Conservation (phyloP, 2,113 vertebrate genomes). For the Oncorhynchus keta region DNA sequence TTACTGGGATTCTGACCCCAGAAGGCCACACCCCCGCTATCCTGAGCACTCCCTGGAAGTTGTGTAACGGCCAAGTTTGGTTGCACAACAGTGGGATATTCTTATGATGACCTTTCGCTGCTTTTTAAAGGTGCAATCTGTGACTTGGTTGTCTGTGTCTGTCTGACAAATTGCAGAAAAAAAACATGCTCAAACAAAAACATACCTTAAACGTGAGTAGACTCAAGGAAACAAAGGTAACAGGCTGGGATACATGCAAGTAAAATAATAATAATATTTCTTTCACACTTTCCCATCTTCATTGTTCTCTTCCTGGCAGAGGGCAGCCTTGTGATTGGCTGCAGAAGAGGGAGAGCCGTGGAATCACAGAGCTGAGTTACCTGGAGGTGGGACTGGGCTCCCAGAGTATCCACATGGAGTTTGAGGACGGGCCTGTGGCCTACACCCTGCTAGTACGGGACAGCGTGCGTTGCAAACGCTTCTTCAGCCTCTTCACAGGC, state of each 20-base stretch:
- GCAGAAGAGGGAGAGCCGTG: constrained; percentile 76
- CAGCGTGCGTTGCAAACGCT: constrained; percentile 77
- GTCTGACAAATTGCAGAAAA: too few relatives aligned
- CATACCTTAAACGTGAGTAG: not conserved
- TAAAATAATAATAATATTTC: too few relatives aligned
- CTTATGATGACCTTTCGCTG: not conserved
- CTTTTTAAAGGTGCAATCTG: not conserved
- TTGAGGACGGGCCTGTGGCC: constrained; percentile 73
- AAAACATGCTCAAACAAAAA: too few relatives aligned
- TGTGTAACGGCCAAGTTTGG: not conserved
- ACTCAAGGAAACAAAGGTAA: not conserved
- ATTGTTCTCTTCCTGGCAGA: constrained; percentile 58
- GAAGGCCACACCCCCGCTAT: not conserved
- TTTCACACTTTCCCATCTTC: not conserved
- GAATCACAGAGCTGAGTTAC: constrained; percentile 78
- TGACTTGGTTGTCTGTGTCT: not conserved
- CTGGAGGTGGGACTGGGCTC: constrained; percentile 86
- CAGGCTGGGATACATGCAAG: not conserved
- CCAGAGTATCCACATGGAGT: constrained; percentile 85
- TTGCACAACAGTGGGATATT: not conserved
- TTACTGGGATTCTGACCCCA: not conserved
- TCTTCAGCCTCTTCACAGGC: constrained; percentile 82
- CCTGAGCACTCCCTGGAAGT: constrained; percentile 2
- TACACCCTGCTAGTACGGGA: constrained; percentile 86
- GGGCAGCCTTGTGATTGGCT: constrained; percentile 85